Evolutionary conservation across 2,113 vertebrate genomes (phyloP), one percentile per base, ranked within the genome.

Genomic region (Istiophorus platypterus): DNA sequence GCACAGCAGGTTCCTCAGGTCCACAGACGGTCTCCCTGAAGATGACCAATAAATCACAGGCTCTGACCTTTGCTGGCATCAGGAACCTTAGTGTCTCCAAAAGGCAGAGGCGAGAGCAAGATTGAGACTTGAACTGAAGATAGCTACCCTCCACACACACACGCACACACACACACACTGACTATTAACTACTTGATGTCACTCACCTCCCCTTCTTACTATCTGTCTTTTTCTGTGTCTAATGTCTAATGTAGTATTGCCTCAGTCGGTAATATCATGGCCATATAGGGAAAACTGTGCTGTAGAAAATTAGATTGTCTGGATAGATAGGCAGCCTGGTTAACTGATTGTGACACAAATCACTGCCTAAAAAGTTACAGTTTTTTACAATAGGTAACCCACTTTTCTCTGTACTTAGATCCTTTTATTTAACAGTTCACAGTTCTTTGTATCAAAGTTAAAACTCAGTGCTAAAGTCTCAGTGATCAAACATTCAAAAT

Each of bases 11-110:
- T 70, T 57, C 80, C 81, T 76, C 54, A 42, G 71, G 79, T 79
- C 72, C 84, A 77, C 85, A 85, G 86, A 82, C 80, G 66, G 80
- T 82, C 84, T 84, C 86, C 72, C 80, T 61, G 73, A 76, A 82
- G 69, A 85, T 41, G 77, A 45, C 78, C 82, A 78, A 91, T 93
- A 90, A 92, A 93, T 92, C 91, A 92, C 72, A 18, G 5, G 54
- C 81, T 79, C 76, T 92, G 90, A 92, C 92, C 91, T 93, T 93
- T 93, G 88, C 70, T 85, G 80, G 84, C 90, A 83, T 29, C 84
- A 15, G 81, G 76, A 85, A 92, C 88, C 89, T 87, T 62, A 88
- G 86, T 65, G 78, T 72, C 76, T 86, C 79, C 84, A 82, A 90
- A 90, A 88, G 84, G 81, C 80, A 57, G 81, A 80, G 92, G 91